A percentile compares a stretch with the other conserved stretches of the same genome.
Evolutionary conservation across 2,888 invertebrate species (phyloP).

Genomic region (Heteromyza rotundicornis): DNA sequence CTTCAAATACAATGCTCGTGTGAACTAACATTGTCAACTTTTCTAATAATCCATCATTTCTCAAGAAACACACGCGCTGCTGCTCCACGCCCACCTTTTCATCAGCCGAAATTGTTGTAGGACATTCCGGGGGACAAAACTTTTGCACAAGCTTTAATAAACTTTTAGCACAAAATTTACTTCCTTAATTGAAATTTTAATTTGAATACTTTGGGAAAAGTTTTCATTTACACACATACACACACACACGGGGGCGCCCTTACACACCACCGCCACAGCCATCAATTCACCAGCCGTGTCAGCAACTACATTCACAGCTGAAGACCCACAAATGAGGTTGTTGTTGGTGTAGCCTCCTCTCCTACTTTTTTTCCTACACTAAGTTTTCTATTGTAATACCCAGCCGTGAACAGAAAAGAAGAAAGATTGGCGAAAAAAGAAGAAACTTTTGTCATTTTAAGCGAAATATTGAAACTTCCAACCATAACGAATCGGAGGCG

Average conservation of each 20-base stretch:
- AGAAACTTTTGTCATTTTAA: background rate
- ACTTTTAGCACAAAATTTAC: conserved; percentile 51
- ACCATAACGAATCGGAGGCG: too few species aligned
- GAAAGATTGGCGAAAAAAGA: too few species aligned
- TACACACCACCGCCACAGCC: background rate
- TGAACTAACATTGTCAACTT: background rate
- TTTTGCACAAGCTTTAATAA: conserved; percentile 38
- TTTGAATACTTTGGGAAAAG: conserved; percentile 52
- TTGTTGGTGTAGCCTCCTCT: too few species aligned
- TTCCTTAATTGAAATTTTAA: conserved; percentile 54
- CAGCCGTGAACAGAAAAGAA: too few species aligned
- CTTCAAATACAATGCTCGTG: too few species aligned
- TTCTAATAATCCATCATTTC: conserved; percentile 1
- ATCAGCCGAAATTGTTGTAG: background rate
- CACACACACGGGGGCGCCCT: too few species aligned
- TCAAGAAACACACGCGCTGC: background rate
- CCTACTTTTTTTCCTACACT: too few species aligned
- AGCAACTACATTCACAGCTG: background rate
- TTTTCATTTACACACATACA: conserved; percentile 29
- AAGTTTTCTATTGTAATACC: background rate
- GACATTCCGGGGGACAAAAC: background rate
- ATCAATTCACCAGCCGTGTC: too few species aligned
- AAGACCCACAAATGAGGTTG: conserved; percentile 21
- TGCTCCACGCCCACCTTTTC: conserved; percentile 6
- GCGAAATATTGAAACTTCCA: too few species aligned